Base-by-base conservation (phyloP, 2,113 vertebrate species). In the Plestiodon gilberti region DNA sequence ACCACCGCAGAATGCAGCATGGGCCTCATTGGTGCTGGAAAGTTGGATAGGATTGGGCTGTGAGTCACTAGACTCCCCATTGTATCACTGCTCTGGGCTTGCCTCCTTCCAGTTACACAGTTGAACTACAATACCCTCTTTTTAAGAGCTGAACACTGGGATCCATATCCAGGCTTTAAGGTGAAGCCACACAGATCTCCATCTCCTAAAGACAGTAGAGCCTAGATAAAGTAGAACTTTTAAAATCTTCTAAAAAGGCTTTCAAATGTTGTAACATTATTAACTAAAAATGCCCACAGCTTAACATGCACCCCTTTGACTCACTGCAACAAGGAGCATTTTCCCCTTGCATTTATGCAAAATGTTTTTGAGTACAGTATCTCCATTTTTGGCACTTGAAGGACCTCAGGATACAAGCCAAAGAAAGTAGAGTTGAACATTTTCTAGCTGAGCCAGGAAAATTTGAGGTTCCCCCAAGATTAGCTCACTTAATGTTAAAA, bases 301-400 rank as follows among this genome's bases (percentile, higher is more conserved):
- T n/a, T 17, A 43, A 40, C 52, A 57, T 38, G 35, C 23, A 67
- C 30, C 86, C 30, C 48, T 11, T 38, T 25, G 6, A 59, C 22
- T 35, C 25, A 28, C 13, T 30, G 40, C 15, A 48, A 62, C 64
- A 78, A 28, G 74, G 43, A 87, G 20, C 20, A 10, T 43, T 30
- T 7, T 13, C 3, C 20, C 65, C 55, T 22, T 15, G 38, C 15
- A n/a, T 62, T 74, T 88, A 61, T 2, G 80, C 81, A n/a, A 33
- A 43, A 33, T 2, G 11, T 48, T 28, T 18, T 33, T 67, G 17
- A 48, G 14, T 65, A 35, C 35, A 33, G 35, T 59, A 17, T 67
- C 77, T 81, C 69, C 33, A 76, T 84, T 81, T 80, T 59, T 88
- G 77, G 82, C 77, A 40, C 77, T 14, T 74, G 67, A 43, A 55